phyloP scores from a whole-genome alignment of 1,140 invertebrate species.

The Euwallacea fornicatus region DNA sequence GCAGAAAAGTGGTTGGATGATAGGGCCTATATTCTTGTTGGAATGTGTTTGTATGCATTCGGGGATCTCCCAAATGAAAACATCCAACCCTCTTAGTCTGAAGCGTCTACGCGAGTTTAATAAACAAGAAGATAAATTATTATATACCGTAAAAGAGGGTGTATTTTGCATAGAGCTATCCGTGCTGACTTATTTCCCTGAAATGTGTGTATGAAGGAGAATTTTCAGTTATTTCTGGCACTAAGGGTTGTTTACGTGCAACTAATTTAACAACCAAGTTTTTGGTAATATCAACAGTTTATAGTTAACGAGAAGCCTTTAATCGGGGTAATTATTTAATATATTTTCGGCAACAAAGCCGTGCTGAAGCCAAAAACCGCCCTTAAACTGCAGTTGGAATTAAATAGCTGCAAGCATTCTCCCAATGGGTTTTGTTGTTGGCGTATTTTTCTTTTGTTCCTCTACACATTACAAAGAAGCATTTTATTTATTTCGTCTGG shows the following conservation, averaged over 20 bases:
- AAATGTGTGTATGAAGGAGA: constrained; percentile 12
- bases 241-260: too few relatives aligned
- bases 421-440: too few relatives aligned
- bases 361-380: not conserved
- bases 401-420: not conserved
- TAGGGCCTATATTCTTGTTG: not conserved
- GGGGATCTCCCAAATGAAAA: too few relatives aligned
- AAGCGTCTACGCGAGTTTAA: constrained; percentile 15
- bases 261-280: too few relatives aligned
- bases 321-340: too few relatives aligned
- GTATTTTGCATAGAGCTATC: constrained; percentile 18
- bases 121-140: constrained; percentile 25
- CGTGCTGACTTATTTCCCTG: constrained; percentile 13
- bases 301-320: too few relatives aligned
- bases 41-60: constrained; percentile 11
- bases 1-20: too few relatives aligned
- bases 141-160: constrained; percentile 17
- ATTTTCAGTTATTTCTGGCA: too few relatives aligned
- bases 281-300: too few relatives aligned
- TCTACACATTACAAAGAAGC: not conserved
- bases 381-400: not conserved
- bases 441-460: not conserved
- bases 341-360: too few relatives aligned
- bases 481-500: constrained; percentile 5
- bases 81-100: constrained; percentile 9